Evolutionary conservation across 1,140 invertebrate genomes (phyloP), one percentile per base, ranked within the genome.

Genomic region (Drosophila serrata): DNA sequence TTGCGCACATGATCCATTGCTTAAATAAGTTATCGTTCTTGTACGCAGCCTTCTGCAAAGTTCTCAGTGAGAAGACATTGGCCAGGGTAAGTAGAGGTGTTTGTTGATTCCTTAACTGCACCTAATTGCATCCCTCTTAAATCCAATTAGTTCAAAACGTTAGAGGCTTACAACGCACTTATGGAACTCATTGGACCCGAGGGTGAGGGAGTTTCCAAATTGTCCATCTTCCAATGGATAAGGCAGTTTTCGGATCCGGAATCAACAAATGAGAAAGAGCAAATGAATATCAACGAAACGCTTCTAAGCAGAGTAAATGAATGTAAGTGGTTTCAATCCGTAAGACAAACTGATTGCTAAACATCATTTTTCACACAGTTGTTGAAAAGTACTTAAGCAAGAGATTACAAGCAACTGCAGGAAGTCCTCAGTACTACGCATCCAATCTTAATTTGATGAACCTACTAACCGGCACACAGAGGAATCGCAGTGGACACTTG

Each of bases 61-160:
- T 29, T 4, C 12, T 65, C 9, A 8, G 12, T 9, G 56, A 48
- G n/a, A 8, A 46, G 2, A 33, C 37, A 15, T 15, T 65, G 2
- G 4, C 24, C 13, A 59, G 31, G 33, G 63, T 65, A 59, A 58
- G 33, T 42, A 3, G 2, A 15, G 12, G 13, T 11, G 17, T n/a
- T 15, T 4, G 4, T n/a, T 12, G 7, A 17, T n/a, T 40, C 9
- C 5, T 8, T 22, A 9, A 5, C 9, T 22, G 13, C 15, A 11
- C 19, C 9, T 15, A 37, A 57, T 31, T 15, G 33, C 17, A 57
- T 8, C 31, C 12, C 13, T 56, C 5, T 9, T 27, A 1, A 19
- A 13, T 22, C 27, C 12, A 33, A 22, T 24, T 46, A 65, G 57
- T 67, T 62, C 5, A 48, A 11, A 19, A 61, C 57, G 7, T 13